Percentiles rank a stretch among this genome's conserved stretches.
Evolutionary conservation across 2,797 vertebrate genomes (phyloP).

Genomic region (Coilia nasus): DNA sequence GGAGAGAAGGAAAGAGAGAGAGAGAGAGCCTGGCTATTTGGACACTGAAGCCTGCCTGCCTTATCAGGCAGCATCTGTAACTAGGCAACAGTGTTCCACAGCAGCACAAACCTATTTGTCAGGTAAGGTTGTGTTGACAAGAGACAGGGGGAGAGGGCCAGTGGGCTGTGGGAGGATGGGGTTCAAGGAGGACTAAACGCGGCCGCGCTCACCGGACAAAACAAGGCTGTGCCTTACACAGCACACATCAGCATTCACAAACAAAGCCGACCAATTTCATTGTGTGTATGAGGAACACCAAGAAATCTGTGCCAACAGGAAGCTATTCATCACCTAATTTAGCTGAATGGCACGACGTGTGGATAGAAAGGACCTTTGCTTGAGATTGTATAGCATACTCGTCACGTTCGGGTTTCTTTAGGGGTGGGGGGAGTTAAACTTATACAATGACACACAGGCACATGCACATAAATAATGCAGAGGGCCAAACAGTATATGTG

Average conservation of each 20-base stretch:
- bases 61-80: conserved; percentile 38
- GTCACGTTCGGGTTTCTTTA: background rate
- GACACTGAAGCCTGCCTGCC: conserved; percentile 31
- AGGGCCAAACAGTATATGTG: background rate
- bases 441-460: background rate
- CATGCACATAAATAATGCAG: background rate
- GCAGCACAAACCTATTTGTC: conserved; percentile 45
- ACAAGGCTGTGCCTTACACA: background rate
- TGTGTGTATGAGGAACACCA: background rate
- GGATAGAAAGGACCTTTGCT: background rate
- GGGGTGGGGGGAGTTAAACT: background rate
- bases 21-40: background rate
- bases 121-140: conserved; percentile 43
- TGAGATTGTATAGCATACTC: background rate
- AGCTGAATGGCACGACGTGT: background rate
- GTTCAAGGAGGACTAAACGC: background rate
- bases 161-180: background rate
- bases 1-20: conserved; percentile 41
- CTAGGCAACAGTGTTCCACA: conserved; percentile 47
- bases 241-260: background rate
- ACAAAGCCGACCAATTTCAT: background rate
- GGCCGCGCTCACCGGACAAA: background rate
- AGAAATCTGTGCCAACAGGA: background rate
- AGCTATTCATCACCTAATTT: background rate
- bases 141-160: background rate